Conservation (phyloP, 2,797 vertebrate species). For the Echiichthys vipera region DNA sequence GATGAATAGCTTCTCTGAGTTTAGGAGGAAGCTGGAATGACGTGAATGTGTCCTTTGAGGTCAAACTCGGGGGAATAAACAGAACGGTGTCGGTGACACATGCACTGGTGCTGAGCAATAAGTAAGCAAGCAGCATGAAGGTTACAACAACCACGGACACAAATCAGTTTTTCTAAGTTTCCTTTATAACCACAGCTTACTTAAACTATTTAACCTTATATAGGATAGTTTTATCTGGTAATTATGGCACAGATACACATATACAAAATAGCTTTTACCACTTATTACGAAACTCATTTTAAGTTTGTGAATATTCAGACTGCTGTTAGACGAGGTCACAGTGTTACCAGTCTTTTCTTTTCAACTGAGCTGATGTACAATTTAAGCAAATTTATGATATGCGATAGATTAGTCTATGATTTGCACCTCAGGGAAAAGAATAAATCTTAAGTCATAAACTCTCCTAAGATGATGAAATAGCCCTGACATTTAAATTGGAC, state of each 20-base stretch:
- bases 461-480: constrained; percentile 10
- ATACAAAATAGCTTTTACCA: neutral
- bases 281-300: constrained; percentile 1
- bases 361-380: constrained; percentile 17
- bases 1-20: neutral
- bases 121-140: neutral
- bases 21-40: neutral
- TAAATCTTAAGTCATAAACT: constrained; percentile 9
- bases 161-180: neutral
- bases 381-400: constrained; percentile 7
- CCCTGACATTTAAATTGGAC: constrained; percentile 13
- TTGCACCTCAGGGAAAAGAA: constrained; percentile 10
- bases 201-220: neutral
- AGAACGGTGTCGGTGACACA: constrained; percentile 29
- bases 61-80: constrained; percentile 20
- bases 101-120: neutral
- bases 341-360: neutral
- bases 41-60: neutral
- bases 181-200: neutral
- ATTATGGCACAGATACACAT: neutral
- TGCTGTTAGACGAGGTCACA: neutral
- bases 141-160: constrained; percentile 5
- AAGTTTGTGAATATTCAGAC: constrained; percentile 12
- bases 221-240: neutral
- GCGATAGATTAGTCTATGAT: constrained; percentile 34